Evolutionary conservation across 1,140 invertebrate species (phyloP).

Genomic region (Microplitis demolitor): DNA sequence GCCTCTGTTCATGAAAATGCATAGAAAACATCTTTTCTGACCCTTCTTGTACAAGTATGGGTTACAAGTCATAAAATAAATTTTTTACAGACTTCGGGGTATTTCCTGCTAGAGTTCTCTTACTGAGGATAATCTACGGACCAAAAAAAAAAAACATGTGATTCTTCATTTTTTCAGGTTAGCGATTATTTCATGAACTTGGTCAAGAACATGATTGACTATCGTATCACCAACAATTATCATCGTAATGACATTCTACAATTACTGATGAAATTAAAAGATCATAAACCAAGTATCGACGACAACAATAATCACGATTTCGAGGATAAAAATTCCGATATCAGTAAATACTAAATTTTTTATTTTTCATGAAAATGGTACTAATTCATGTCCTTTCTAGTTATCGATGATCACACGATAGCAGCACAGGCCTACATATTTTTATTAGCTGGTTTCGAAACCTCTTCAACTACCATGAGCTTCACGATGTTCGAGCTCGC

Average conservation of each 20-base stretch:
- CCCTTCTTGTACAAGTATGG: too few relatives aligned
- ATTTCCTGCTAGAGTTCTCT: too few relatives aligned
- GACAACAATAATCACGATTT: constrained; percentile 33
- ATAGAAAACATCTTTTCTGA: too few relatives aligned
- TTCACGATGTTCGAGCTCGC: constrained; percentile 45
- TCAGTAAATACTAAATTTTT: constrained; percentile 1
- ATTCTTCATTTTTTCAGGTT: constrained; percentile 30
- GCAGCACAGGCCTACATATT: constrained; percentile 39
- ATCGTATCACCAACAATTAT: constrained; percentile 28
- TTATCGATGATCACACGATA: constrained; percentile 26
- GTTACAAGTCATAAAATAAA: too few relatives aligned
- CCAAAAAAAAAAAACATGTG: too few relatives aligned
- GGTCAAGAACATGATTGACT: constrained; percentile 30
- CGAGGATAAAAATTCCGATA: not conserved
- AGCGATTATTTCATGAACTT: constrained; percentile 35
- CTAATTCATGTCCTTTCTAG: not conserved
- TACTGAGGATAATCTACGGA: too few relatives aligned
- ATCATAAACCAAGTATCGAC: constrained; percentile 40
- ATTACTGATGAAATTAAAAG: constrained; percentile 36
- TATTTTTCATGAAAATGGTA: not conserved
- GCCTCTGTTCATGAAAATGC: too few relatives aligned
- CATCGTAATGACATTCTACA: constrained; percentile 36
- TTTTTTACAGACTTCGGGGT: too few relatives aligned
- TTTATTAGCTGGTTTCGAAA: constrained; percentile 43
- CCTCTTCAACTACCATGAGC: constrained; percentile 30